Evolutionary conservation across 1,140 invertebrate species (phyloP).

Genomic region (Panonychus citri): DNA sequence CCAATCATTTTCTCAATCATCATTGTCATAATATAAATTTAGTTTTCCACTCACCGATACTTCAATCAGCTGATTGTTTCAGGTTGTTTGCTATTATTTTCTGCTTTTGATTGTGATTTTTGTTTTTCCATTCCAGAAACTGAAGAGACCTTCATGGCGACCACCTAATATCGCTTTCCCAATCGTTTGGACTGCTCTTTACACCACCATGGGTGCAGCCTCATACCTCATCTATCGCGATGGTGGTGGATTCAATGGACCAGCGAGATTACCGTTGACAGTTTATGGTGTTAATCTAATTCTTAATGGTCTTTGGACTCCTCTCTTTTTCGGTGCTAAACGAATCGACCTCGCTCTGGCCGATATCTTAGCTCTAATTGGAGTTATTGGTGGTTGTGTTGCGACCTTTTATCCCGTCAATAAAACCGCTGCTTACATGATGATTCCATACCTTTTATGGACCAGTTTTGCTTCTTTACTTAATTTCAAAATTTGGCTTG

Average conservation of each 20-base stretch:
- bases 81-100: too few relatives aligned
- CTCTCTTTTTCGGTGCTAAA: conserved; percentile 53
- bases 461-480: conserved; percentile 39
- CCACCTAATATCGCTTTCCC: conserved; percentile 58
- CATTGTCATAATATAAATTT: background rate
- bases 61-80: too few relatives aligned
- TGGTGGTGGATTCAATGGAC: conserved; percentile 39
- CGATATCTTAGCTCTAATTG: conserved; percentile 38
- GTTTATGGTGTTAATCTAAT: conserved; percentile 48
- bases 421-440: conserved; percentile 37
- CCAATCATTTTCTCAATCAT: background rate
- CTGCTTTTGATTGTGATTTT: background rate
- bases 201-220: conserved; percentile 58
- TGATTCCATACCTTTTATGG: conserved; percentile 57
- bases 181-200: conserved; percentile 53
- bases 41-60: too few relatives aligned
- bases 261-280: conserved; percentile 37
- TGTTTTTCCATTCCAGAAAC: background rate
- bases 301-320: conserved; percentile 65
- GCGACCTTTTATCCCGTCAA: conserved; percentile 41
- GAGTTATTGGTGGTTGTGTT: conserved; percentile 35
- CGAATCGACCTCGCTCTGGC: conserved; percentile 48
- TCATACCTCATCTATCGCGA: conserved; percentile 57
- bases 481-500: conserved; percentile 39
- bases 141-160: conserved; percentile 49